phyloP scores from a whole-genome alignment of 2,113 vertebrate species.

The Xiphias gladius region DNA sequence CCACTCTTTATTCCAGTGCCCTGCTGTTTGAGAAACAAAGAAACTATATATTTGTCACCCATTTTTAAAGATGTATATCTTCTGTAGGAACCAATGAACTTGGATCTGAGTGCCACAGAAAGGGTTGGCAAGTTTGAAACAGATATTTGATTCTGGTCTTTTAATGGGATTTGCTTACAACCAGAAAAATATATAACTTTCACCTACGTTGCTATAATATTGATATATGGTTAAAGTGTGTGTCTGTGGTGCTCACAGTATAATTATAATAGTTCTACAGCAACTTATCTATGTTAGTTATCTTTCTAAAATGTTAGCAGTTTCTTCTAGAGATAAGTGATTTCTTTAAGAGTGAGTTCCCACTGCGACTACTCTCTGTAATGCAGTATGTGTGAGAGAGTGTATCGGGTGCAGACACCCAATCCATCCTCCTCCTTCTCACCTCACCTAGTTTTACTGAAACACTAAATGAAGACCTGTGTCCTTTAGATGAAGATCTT shows the following conservation, averaged over 20 bases:
- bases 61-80: background rate
- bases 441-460: conserved; percentile 58
- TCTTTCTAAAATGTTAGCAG: conserved; percentile 39
- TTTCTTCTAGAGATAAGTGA: conserved; percentile 61
- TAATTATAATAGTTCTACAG: conserved; percentile 22
- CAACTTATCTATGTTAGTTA: conserved; percentile 10
- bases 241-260: background rate
- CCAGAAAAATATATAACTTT: background rate
- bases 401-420: conserved; percentile 56
- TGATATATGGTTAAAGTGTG: background rate
- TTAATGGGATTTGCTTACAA: background rate
- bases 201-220: too few species aligned
- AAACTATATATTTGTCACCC: too few species aligned
- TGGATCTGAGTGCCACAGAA: background rate
- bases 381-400: conserved; percentile 22
- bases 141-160: too few species aligned
- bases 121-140: too few species aligned
- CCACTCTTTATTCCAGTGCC: too few species aligned
- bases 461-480: conserved; percentile 74
- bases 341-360: conserved; percentile 76
- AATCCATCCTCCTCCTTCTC: conserved; percentile 62
- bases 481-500: conserved; percentile 72
- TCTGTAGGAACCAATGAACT: background rate
- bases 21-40: background rate
- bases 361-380: conserved; percentile 37